Evolutionary conservation across 30 jellyfish, hydroid and myxozoan genomes (phyloP), one percentile per base, ranked within the genome.

Genomic region (Cassiopea xamachana): DNA sequence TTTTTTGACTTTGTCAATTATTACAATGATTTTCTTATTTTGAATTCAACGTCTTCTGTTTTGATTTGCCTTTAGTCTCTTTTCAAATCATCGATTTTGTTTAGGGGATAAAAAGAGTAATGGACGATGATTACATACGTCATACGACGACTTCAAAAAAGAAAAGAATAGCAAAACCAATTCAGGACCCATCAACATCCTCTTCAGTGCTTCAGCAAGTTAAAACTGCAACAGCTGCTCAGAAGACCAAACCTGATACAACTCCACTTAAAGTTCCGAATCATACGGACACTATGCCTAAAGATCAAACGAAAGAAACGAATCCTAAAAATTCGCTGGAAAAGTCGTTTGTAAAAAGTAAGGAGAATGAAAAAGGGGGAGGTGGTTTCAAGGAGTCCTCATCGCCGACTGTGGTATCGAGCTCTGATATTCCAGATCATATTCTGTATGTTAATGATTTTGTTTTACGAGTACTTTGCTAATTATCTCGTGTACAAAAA

Each of bases 341-440:
- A 27, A 84, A 84, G 46, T 71, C 92, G 18, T 17, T 18, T 27
- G 83, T 10, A 55, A 3, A 60, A 48, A 71, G 51, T 39, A 73
- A 73, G 6, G 88, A 64, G 70, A 72, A 70, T 17, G 92, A 71
- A 17, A 72, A 43, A 79, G 77, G 60, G 60, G 78, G 46, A 43
- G 50, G 27, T n/a, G 83, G 1, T 78, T 16, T 15, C 5, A 48
- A 49, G 4, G 92, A 71, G 13, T 97, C 90, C 59, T 95, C 99
- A 0, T 98, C 99, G 16, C 99, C 98, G 17, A 83, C 92, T 19
- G 98, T 93, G 1, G 98, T 98, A 1, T 96, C 99, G 49, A 92
- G 98, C 13, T 89, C 99, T 1, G 97, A 96, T 61, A 87, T 97
- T 13, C 99, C 98, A 0, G 98, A 86, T 10, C 91, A 96, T 82